phyloP scores from a whole-genome alignment of 2,113 vertebrate genomes.

The Pseudorhombus dupliciocellatus region DNA sequence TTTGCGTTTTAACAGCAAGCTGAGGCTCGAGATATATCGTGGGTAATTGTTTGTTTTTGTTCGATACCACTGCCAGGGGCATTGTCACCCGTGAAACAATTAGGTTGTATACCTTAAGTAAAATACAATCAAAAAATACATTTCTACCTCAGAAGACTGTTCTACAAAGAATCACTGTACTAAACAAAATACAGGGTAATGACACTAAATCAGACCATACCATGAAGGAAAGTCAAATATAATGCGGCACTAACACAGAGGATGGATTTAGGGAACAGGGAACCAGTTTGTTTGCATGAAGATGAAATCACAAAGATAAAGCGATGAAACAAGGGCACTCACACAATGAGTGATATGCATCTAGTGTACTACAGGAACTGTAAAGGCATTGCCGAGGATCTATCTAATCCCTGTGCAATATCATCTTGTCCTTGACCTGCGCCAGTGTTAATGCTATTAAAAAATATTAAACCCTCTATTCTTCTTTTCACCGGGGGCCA shows the following conservation, averaged over 20 bases:
- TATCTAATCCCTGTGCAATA: slow-evolving; percentile 20
- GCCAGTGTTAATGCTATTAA: slow-evolving; percentile 23
- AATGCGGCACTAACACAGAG: background rate
- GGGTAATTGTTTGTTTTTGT: background rate
- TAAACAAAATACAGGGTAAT: background rate
- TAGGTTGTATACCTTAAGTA: background rate
- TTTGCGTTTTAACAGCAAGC: slow-evolving; percentile 9
- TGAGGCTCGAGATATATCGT: background rate
- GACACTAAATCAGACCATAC: background rate
- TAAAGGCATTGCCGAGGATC: background rate
- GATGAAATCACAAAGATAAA: slow-evolving; percentile 27
- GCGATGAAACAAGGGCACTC: slow-evolving; percentile 12
- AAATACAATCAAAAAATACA: background rate
- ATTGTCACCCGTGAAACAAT: background rate
- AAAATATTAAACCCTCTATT: slow-evolving; percentile 32
- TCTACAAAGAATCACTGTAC: background rate
- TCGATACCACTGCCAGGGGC: background rate
- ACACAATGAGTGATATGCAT: slow-evolving; percentile 6
- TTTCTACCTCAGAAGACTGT: background rate
- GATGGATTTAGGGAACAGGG: slow-evolving; percentile 26
- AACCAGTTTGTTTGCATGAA: slow-evolving; percentile 2
- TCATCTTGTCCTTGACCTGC: slow-evolving; percentile 19
- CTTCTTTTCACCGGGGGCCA: slow-evolving; percentile 49
- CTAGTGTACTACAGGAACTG: background rate
- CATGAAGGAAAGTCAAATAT: background rate